phyloP scores from a whole-genome alignment of 1,140 invertebrate species.

The Reticulitermes speratus region DNA sequence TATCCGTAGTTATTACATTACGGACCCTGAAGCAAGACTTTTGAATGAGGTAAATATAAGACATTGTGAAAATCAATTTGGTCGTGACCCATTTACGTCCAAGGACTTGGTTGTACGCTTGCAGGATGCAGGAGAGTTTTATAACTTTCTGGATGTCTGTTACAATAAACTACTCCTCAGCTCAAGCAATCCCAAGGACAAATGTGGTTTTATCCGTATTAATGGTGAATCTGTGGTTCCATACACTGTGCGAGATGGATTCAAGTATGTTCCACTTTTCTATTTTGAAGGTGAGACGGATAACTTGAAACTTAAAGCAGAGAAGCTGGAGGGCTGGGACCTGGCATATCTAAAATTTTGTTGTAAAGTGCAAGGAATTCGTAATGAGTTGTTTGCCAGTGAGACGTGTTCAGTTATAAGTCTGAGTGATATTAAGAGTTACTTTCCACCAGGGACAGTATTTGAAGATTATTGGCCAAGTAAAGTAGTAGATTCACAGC shows the following conservation, averaged over 20 bases:
- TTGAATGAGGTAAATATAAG: constrained; percentile 91
- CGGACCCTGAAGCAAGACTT: constrained; percentile 82
- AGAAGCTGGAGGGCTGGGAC: constrained; percentile 85
- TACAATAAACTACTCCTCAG: constrained; percentile 72
- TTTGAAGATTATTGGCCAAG: constrained; percentile 92
- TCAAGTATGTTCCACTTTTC: constrained; percentile 90
- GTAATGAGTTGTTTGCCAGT: constrained; percentile 86
- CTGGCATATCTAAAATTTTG: constrained; percentile 90
- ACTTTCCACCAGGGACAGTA: constrained; percentile 82
- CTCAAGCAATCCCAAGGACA: constrained; percentile 59
- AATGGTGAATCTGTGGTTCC: constrained; percentile 93
- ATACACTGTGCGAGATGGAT: constrained; percentile 78
- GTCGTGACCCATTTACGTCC: constrained; percentile 81
- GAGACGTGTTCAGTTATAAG: constrained; percentile 86
- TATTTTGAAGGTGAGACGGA: constrained; percentile 92
- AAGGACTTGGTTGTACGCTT: constrained; percentile 88
- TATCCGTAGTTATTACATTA: constrained; percentile 91
- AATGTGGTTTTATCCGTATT: constrained; percentile 91
- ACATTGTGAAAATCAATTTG: constrained; percentile 90
- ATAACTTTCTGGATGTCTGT: constrained; percentile 85
- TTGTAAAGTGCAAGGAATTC: constrained; percentile 89
- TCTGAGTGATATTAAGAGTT: constrained; percentile 84
- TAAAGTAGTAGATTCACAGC: constrained; percentile 75
- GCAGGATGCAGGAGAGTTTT: constrained; percentile 85
- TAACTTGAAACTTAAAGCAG: constrained; percentile 80